These are phyloP conservation scores for Corvus moneduloides DNA, from an alignment of 2,113 vertebrate genomes.

Conservation along the genomic window DNA sequence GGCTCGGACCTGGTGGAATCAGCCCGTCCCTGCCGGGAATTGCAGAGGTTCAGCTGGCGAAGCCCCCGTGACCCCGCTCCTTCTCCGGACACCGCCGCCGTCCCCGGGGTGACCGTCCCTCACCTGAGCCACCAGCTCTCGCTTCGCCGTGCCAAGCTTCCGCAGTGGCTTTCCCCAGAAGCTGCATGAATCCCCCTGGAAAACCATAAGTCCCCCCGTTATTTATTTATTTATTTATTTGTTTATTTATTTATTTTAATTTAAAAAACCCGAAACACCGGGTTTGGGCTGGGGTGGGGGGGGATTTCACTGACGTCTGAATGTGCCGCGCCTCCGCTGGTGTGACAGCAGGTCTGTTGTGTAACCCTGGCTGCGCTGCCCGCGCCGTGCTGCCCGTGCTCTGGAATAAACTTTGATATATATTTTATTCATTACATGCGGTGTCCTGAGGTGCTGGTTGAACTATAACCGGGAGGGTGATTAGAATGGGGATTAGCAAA, in stretches of 20 bases:
- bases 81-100: fast-evolving
- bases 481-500: neutral
- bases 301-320: neutral
- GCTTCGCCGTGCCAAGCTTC: neutral
- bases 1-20: fast-evolving
- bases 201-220: neutral
- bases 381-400: neutral
- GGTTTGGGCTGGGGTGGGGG: neutral
- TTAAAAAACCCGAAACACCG: fast-evolving
- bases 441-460: neutral
- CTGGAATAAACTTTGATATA: neutral
- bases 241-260: neutral
- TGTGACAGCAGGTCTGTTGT: conserved; percentile 29
- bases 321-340: neutral
- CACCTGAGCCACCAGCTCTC: fast-evolving
- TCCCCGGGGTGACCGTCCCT: fast-evolving
- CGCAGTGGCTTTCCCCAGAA: neutral
- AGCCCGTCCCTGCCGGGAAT: fast-evolving
- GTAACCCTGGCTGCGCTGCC: neutral
- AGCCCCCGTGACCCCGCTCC: fast-evolving
- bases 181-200: neutral
- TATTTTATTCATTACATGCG: neutral
- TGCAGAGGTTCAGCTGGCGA: neutral
- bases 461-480: neutral
- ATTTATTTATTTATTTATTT: neutral